phyloP scores from a whole-genome alignment of 2,113 vertebrate genomes.

The Scopus umbretta region DNA sequence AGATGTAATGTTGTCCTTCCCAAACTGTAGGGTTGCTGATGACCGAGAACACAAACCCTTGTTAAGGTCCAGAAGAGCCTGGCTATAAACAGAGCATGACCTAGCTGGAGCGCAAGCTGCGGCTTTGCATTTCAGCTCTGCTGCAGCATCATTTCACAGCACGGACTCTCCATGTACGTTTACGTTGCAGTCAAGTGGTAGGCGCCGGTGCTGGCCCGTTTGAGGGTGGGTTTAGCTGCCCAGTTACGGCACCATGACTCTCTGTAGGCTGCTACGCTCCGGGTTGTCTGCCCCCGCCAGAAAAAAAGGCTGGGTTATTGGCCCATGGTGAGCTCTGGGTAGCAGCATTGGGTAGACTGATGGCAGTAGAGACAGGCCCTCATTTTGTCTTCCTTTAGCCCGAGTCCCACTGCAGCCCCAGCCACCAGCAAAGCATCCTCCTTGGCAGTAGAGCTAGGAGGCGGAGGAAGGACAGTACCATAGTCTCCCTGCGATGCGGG shows the following conservation, averaged over 20 bases:
- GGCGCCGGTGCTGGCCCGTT: background rate
- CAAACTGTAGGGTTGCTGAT: background rate
- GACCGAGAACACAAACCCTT: background rate
- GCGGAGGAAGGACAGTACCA: background rate
- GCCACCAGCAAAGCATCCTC: background rate
- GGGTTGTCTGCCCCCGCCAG: no score
- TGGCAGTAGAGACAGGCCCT: background rate
- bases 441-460: background rate
- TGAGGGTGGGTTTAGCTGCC: background rate
- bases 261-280: background rate
- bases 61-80: background rate
- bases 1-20: background rate
- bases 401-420: background rate
- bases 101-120: accelerated
- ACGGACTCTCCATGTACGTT: accelerated
- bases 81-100: background rate
- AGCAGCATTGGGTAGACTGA: background rate
- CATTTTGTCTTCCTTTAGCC: background rate
- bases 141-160: background rate
- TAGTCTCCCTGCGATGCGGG: background rate
- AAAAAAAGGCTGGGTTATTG: accelerated
- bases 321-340: background rate
- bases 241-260: accelerated
- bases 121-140: background rate
- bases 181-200: no score